These are phyloP conservation scores for Tenodera sinensis DNA, from an alignment of 2,888 invertebrate species.

Conservation along the genomic window DNA sequence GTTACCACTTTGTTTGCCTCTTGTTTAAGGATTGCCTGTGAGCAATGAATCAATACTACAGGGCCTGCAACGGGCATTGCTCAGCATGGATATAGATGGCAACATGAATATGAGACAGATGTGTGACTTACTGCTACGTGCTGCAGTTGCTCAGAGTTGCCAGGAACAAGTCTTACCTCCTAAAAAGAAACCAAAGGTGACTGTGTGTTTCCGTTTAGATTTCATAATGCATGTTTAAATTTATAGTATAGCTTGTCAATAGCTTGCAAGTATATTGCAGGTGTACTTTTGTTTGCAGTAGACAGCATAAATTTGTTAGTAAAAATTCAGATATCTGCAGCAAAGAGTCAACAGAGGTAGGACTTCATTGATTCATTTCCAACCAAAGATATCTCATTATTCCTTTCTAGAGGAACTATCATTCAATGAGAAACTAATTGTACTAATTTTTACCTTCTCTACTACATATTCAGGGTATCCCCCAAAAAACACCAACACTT, in stretches of 20 bases:
- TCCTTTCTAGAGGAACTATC: too few species aligned
- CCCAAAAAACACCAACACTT: too few species aligned
- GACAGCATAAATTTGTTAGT: too few species aligned
- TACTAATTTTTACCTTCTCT: too few species aligned
- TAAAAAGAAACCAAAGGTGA: slow-evolving; percentile 52
- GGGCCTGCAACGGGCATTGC: slow-evolving; percentile 7
- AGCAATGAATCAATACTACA: slow-evolving; percentile 11
- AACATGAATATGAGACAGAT: slow-evolving; percentile 18
- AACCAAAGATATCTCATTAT: too few species aligned
- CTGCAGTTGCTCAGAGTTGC: slow-evolving; percentile 25
- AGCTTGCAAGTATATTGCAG: too few species aligned
- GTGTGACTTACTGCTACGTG: slow-evolving; percentile 29
- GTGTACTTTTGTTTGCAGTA: too few species aligned
- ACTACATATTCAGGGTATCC: too few species aligned
- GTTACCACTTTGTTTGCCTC: not conserved
- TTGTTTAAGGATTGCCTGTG: not conserved
- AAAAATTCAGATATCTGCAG: too few species aligned
- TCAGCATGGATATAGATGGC: slow-evolving; percentile 4
- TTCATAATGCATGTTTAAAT: not conserved
- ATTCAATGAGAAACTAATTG: too few species aligned
- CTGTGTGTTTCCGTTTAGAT: slow-evolving; percentile 13
- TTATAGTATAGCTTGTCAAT: not conserved
- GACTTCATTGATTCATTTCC: too few species aligned
- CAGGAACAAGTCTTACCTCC: slow-evolving; percentile 53
- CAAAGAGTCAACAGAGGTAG: too few species aligned